Base-by-base conservation (phyloP, 2,113 vertebrate genomes). In the Nothocercus julius region DNA sequence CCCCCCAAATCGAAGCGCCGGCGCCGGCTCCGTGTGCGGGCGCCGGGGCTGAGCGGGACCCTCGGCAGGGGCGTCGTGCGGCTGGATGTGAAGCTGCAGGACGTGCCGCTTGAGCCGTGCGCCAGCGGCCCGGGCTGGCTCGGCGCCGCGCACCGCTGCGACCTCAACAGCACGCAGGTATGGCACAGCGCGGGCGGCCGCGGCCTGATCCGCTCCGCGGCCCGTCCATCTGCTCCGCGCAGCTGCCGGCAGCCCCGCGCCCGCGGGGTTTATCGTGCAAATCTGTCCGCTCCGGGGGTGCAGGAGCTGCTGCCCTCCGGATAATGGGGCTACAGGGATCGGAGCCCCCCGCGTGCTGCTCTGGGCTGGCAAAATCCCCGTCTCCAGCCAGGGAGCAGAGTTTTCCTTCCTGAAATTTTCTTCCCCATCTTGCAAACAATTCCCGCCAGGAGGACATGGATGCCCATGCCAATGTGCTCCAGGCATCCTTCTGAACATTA, bases 121-220 rank as follows among this genome's bases (percentile, higher is more conserved):
- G 85, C 97, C 56, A 95, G 88, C 1, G 98, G 98, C 47, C 96
- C 98, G 7, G 96, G 98, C 89, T 99, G 99, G 99, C 99, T 99
- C 79, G 95, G 99, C 2, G 98, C 98, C 92, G 99, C 99, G 3
- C 99, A 99, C 95, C 97, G 97, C 95, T 99, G 99, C 87, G 99
- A 99, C 91, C 98, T 98, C 97, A 99, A 99, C 97, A 99, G 97
- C 97, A 99, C 99, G 95, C 97, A 99, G 99, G 99, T 99, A 98
- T 1, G 0, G 45, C 68, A 11, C 34, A 0, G 40, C 20, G 4
- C 59, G 11, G 21, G 47, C 51, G 22, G 59, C 59, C 0, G 0
- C 56, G 83, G 87, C 87, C 91, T 91, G 87, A 93, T 95, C 94
- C 93, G 51, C 90, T 82, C 73, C 9, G 62, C 9, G 9, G 76